phyloP scores from a whole-genome alignment of 2,113 vertebrate genomes.

The Grammomys surdaster region DNA sequence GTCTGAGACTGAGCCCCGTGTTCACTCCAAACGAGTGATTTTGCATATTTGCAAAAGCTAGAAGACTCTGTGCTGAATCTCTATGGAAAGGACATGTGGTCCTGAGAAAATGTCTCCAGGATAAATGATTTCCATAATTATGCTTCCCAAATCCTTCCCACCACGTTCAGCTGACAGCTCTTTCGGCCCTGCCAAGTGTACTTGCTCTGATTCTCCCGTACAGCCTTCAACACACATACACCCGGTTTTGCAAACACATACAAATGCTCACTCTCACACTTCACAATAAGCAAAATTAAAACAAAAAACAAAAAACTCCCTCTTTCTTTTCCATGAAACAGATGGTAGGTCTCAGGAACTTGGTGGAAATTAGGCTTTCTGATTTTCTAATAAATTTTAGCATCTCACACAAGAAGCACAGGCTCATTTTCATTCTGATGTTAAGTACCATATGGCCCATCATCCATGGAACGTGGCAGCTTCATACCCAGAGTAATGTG shows the following conservation, averaged over 20 bases:
- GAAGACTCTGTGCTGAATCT: background rate
- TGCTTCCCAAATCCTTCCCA: constrained; percentile 42
- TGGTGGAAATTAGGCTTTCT: constrained; percentile 82
- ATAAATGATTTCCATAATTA: constrained; percentile 79
- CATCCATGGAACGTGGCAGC: constrained; percentile 39
- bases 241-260: constrained; percentile 31
- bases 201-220: constrained; percentile 47
- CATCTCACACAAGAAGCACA: constrained; percentile 78
- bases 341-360: constrained; percentile 81
- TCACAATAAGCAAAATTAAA: constrained; percentile 77
- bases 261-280: constrained; percentile 22
- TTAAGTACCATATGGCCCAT: constrained; percentile 76
- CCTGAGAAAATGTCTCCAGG: constrained; percentile 25
- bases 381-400: constrained; percentile 82
- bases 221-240: background rate
- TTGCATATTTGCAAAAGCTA: constrained; percentile 29
- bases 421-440: constrained; percentile 80
- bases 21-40: background rate
- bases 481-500: constrained; percentile 36
- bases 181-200: constrained; percentile 75
- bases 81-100: constrained; percentile 67
- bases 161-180: constrained; percentile 71
- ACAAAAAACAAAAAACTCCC: constrained; percentile 35
- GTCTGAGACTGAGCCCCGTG: background rate
- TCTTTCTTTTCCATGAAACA: constrained; percentile 77